phyloP scores from a whole-genome alignment of 2,797 vertebrate genomes.

The Botia almorhae region DNA sequence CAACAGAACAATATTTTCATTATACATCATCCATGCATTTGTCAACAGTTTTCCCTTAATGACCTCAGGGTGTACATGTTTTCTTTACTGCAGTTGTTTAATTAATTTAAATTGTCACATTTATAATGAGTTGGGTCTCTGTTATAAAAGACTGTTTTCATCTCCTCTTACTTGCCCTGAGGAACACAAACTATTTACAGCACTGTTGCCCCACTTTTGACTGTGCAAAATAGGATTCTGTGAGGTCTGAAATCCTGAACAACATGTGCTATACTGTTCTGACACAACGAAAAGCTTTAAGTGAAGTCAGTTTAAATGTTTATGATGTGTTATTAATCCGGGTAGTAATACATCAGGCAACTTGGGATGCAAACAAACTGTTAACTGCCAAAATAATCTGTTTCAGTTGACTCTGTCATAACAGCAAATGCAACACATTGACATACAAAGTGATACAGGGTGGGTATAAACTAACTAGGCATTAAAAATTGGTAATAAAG shows the following conservation, averaged over 20 bases:
- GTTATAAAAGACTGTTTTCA: conserved; percentile 8
- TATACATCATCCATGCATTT: not conserved
- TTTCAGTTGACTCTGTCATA: not conserved
- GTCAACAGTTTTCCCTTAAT: not conserved
- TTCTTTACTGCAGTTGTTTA: not conserved
- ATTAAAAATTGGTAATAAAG: no score
- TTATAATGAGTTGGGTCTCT: conserved; percentile 9
- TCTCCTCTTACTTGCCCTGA: conserved; percentile 21
- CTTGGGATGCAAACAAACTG: not conserved
- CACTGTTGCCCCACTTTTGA: conserved; percentile 20
- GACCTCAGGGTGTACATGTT: not conserved
- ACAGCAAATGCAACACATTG: not conserved
- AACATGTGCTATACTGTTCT: conserved; percentile 32
- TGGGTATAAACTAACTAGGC: no score
- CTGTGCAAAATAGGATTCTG: conserved; percentile 13
- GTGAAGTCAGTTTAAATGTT: conserved; percentile 8
- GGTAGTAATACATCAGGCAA: not conserved
- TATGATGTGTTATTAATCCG: conserved; percentile 12
- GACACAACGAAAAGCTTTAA: conserved; percentile 16
- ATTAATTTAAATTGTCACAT: conserved; percentile 5
- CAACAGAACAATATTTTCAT: conserved; percentile 1
- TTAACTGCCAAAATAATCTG: not conserved
- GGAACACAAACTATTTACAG: conserved; percentile 39
- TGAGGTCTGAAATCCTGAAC: conserved; percentile 34
- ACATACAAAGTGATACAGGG: not conserved